Percentiles rank a stretch among this genome's conserved stretches.
phyloP scores from a whole-genome alignment of 2,888 invertebrate genomes.

The Aleiodes testaceus region DNA sequence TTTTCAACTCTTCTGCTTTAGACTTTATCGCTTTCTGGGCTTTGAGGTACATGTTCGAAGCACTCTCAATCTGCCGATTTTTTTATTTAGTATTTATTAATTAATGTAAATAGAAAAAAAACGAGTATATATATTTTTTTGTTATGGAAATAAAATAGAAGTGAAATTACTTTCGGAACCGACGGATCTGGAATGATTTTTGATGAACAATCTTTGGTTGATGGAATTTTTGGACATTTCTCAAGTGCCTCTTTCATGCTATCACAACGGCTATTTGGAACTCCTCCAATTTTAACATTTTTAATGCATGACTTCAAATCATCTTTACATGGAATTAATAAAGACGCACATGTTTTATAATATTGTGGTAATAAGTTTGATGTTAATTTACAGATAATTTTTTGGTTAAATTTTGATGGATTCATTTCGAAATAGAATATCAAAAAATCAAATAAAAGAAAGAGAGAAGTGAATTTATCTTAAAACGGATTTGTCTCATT shows the following conservation, averaged over 20 bases:
- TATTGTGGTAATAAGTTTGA: background rate
- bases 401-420: conserved; percentile 19
- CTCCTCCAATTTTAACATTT: conserved; percentile 28
- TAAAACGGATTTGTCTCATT: background rate
- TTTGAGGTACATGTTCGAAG: conserved; percentile 49
- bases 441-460: background rate
- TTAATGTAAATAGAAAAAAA: too few relatives aligned
- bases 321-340: conserved; percentile 17
- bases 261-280: conserved; percentile 39
- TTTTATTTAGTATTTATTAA: conserved; percentile 1
- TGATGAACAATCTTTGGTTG: conserved; percentile 35
- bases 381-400: conserved; percentile 9
- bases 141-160: background rate
- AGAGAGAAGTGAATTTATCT: background rate
- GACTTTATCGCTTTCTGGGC: conserved; percentile 35
- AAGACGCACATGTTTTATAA: conserved; percentile 29
- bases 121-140: too few relatives aligned
- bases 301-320: conserved; percentile 31
- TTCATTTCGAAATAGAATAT: conserved; percentile 1
- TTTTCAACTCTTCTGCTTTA: conserved; percentile 37
- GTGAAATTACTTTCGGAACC: conserved; percentile 5
- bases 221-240: conserved; percentile 48
- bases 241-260: conserved; percentile 27
- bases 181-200: conserved; percentile 25
- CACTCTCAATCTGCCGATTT: background rate